Evolutionary conservation across 2,888 invertebrate species (phyloP), one percentile per base, ranked within the genome.

Genomic region (Ernsta delagoae): DNA sequence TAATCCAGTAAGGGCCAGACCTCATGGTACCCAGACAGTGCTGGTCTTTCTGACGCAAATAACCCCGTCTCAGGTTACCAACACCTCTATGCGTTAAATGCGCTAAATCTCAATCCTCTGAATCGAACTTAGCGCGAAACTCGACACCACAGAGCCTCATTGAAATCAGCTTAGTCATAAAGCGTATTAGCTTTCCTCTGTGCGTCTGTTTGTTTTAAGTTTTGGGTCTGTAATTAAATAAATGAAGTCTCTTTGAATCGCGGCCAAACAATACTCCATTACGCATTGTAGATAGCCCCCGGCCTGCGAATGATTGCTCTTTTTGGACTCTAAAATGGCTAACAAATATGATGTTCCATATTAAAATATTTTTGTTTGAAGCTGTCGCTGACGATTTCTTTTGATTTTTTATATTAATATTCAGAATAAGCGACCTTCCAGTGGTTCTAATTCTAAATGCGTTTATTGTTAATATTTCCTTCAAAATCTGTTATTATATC

Each of bases 11-110:
- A 62, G 7, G 34, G 4, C 1, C 56, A 41, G 24, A 24, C 12
- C 24, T 31, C 11, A 67, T 62, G 67, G 67, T 34, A 43, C 11
- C 53, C 56, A 11, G 43, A 34, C 1, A 54, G 5, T 34, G 11
- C 56, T 11, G 3, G 12, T 24, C 64, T 50, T 34, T 39, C 57
- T 43, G 63, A 59, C 63, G 68, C 63, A 63, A 69, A 69, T 63
- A 69, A 64, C 65, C 65, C 34, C 70, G 72, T 41, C 54, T 71
- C 62, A 65, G 61, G 71, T 71, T 72, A 70, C 73, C 73, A 64
- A 73, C 73, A 73, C 73, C 73, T 73, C 73, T 65, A 67, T 70
- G 69, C 68, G 68, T 57, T 68, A 68, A 68, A 69, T 63, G 63
- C 62, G 69, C 64, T 70, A 70, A 65, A 65, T 65, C 65, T 71